Evolutionary conservation across 2,797 vertebrate genomes (phyloP).

Genomic region (Hippoglossus hippoglossus): DNA sequence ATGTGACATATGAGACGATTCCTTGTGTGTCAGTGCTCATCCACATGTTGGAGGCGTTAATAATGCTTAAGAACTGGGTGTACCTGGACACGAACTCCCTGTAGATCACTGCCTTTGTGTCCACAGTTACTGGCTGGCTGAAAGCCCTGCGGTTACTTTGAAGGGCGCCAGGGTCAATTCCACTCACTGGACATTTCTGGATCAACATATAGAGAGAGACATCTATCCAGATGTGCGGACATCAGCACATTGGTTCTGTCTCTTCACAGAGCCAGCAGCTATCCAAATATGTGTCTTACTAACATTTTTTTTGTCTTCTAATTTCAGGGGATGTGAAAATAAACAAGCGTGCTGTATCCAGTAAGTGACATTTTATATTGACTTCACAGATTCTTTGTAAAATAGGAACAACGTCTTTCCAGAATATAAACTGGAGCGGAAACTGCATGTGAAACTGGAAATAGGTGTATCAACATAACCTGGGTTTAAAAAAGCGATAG

Average conservation of each 20-base stretch:
- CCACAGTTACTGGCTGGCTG: slow-evolving; percentile 27
- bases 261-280: not conserved
- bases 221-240: slow-evolving; percentile 30
- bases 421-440: not conserved
- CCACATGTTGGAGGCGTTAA: not conserved
- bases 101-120: slow-evolving; percentile 60
- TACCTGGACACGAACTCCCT: slow-evolving; percentile 52
- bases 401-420: not conserved
- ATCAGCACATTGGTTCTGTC: not conserved
- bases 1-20: slow-evolving; percentile 35
- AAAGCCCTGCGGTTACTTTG: slow-evolving; percentile 42
- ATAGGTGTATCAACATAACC: slow-evolving; percentile 7
- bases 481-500: slow-evolving; percentile 2
- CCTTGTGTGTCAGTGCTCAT: slow-evolving; percentile 25
- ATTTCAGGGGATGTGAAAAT: slow-evolving; percentile 81
- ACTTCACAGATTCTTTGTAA: not conserved
- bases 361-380: slow-evolving; percentile 71
- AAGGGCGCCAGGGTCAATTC: slow-evolving; percentile 39
- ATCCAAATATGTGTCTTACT: slow-evolving; percentile 1
- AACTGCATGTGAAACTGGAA: slow-evolving; percentile 5
- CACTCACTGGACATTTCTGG: slow-evolving; percentile 30
- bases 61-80: slow-evolving; percentile 39
- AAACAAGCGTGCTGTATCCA: slow-evolving; percentile 63
- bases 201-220: slow-evolving; percentile 28
- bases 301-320: slow-evolving; percentile 38